Evolutionary conservation across 92 coral and sea anemone genomes (phyloP).

Genomic region (Ricordea florida): DNA sequence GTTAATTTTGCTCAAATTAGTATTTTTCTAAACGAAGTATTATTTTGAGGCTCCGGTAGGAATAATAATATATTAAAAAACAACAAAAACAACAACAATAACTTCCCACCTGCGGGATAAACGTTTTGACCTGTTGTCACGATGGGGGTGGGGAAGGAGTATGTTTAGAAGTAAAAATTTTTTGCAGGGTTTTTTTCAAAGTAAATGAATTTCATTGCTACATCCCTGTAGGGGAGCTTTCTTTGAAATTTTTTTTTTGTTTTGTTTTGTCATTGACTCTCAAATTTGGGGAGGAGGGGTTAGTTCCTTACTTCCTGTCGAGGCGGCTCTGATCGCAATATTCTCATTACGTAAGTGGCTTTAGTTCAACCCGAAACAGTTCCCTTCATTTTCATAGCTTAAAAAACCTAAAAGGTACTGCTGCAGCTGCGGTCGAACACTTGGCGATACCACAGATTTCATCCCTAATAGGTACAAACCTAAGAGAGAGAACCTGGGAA

Average conservation of each 20-base stretch:
- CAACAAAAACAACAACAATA: neutral
- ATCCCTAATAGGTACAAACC: conserved; percentile 1
- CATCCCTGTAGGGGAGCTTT: neutral
- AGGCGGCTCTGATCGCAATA: conserved; percentile 9
- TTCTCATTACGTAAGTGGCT: conserved; percentile 1
- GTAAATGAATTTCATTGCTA: neutral
- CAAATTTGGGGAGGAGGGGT: conserved; percentile 3
- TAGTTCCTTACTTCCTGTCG: conserved; percentile 2
- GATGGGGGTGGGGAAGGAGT: too few species aligned
- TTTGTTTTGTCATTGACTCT: conserved; percentile 5
- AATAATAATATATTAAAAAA: neutral
- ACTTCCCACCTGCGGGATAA: neutral
- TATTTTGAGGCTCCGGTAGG: too few species aligned
- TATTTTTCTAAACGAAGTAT: conserved; percentile 2
- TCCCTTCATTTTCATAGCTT: neutral
- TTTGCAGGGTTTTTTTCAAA: neutral
- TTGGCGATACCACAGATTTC: conserved; percentile 6
- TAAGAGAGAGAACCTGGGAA: too few species aligned
- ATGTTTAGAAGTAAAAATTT: neutral
- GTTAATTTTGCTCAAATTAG: too few species aligned
- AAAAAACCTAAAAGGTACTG: neutral
- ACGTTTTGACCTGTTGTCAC: too few species aligned
- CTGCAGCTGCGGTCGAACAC: neutral
- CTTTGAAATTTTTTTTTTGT: neutral
- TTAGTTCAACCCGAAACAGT: too few species aligned